phyloP scores from a whole-genome alignment of 2,888 invertebrate genomes.

The Meandrusa payeni region DNA sequence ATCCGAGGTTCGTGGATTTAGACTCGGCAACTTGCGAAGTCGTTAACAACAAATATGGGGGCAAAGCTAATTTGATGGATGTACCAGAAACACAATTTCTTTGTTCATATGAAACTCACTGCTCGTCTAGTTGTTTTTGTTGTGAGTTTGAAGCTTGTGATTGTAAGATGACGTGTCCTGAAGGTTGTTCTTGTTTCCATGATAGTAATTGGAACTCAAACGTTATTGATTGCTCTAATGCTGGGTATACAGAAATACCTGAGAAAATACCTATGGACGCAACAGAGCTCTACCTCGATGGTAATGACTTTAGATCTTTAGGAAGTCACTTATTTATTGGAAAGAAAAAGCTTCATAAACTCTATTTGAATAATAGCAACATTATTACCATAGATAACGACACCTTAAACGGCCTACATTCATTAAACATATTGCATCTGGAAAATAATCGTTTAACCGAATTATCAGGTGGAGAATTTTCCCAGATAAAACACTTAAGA shows the following conservation, averaged over 20 bases:
- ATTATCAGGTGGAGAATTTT: slow-evolving; percentile 89
- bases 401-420: slow-evolving; percentile 88
- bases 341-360: slow-evolving; percentile 88
- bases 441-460: slow-evolving; percentile 87
- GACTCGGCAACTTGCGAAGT: slow-evolving; percentile 88
- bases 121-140: slow-evolving; percentile 91
- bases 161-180: slow-evolving; percentile 93
- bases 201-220: slow-evolving; percentile 92
- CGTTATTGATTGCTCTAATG: slow-evolving; percentile 90
- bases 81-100: slow-evolving; percentile 88
- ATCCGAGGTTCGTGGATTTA: slow-evolving; percentile 89
- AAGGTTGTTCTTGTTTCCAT: slow-evolving; percentile 91
- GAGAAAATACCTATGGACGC: slow-evolving; percentile 93
- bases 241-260: slow-evolving; percentile 86
- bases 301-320: slow-evolving; percentile 87
- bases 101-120: slow-evolving; percentile 90
- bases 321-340: slow-evolving; percentile 92
- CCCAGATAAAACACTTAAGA: slow-evolving; percentile 86
- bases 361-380: slow-evolving; percentile 89
- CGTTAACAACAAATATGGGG: slow-evolving; percentile 83
- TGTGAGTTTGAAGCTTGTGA: slow-evolving; percentile 94
- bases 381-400: slow-evolving; percentile 87
- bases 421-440: slow-evolving; percentile 86
- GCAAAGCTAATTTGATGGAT: slow-evolving; percentile 84
- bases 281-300: slow-evolving; percentile 91